Evolutionary conservation across 2,888 invertebrate genomes (phyloP), one percentile per base, ranked within the genome.

Genomic region (Oscheius onirici): DNA sequence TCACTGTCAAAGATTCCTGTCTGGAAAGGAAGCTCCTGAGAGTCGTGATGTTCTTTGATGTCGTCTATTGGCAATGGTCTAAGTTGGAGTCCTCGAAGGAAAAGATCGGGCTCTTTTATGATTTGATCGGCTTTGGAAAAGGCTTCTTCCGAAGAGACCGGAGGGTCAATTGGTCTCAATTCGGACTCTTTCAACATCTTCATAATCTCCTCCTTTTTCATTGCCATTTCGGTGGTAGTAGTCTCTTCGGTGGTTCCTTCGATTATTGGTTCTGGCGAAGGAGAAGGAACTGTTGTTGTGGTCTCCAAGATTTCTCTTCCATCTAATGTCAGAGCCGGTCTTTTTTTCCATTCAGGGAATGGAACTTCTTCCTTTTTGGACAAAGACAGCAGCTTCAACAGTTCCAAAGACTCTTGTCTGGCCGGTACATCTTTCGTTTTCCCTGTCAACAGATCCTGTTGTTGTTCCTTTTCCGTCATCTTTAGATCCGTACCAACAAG

Each of bases 61-160:
- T 55, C 54, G 22, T 22, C 46, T 22, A n/a, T 13, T 13, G 63
- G 63, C 26, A 63, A 26, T 15, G 63, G 49, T 28, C 46, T 63
- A 2, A 63, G 10, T 3, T 17, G 26, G 3, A 63, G 15, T 15
- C 63, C 63, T 6, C 63, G 24, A 28, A 63, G 49, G 28, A 63
- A 63, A 11, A 63, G 49, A 26, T 46, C 49, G 15, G 63, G 49
- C 10, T 63, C 49, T 8, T 34, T 24, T 17, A 28, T 22, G 46
- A 28, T 49, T 49, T 63, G 46, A 58, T 58, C 58, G 34, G 34
- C 63, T 46, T 63, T 49, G 8, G 49, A 17, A 5, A 22, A 13
- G 15, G 20, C 15, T n/a, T 57, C 40, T 41, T 41, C 17, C 1
- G 13, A 22, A 6, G 34, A n/a, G n/a, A n/a, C 57, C 17, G 17